Evolutionary conservation across 2,888 invertebrate species (phyloP).

Genomic region (Drosophila percnosoma): DNA sequence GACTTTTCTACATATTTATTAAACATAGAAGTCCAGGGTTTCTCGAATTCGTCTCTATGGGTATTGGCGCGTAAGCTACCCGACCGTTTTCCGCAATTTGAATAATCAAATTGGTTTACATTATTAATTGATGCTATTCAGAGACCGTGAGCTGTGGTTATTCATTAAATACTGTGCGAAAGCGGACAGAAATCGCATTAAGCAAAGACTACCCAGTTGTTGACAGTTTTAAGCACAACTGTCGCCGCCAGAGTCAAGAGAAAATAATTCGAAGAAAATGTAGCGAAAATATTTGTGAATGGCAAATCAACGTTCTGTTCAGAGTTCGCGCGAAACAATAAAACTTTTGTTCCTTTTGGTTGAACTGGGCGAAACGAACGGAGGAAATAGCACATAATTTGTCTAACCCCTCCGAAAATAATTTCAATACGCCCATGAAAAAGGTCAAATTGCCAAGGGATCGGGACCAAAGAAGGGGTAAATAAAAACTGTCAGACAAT

Average conservation of each 20-base stretch:
- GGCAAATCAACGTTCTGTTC: constrained; percentile 58
- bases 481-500: constrained; percentile 27
- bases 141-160: constrained; percentile 1
- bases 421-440: constrained; percentile 47
- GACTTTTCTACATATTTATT: not conserved
- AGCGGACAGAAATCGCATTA: constrained; percentile 25
- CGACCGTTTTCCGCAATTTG: not conserved
- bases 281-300: constrained; percentile 49
- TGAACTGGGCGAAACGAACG: constrained; percentile 4
- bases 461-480: not conserved
- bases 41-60: not conserved
- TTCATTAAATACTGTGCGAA: constrained; percentile 21
- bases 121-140: constrained; percentile 41
- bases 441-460: constrained; percentile 46
- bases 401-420: constrained; percentile 17
- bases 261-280: constrained; percentile 37
- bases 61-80: not conserved
- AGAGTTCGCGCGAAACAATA: constrained; percentile 45
- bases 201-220: constrained; percentile 1
- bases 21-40: not conserved
- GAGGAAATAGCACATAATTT: constrained; percentile 39
- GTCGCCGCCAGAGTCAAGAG: constrained; percentile 17
- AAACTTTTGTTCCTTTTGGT: constrained; percentile 57
- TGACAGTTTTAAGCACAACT: constrained; percentile 8
- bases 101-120: constrained; percentile 13